phyloP scores from a whole-genome alignment of 1,140 invertebrate species.

The Brachystomella parvula region DNA sequence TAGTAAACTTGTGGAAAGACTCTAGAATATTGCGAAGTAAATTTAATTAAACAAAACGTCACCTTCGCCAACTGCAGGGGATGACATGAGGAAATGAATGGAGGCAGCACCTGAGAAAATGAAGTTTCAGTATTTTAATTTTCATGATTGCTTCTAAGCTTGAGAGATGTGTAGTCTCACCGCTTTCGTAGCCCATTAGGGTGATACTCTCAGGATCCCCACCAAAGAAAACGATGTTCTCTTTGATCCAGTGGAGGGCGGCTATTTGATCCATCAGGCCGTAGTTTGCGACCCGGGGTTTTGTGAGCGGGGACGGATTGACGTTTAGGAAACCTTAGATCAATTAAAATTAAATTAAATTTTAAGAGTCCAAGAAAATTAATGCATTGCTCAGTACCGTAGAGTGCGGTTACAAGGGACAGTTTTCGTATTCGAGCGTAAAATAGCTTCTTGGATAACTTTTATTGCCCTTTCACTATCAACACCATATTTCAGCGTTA shows the following conservation, averaged over 20 bases:
- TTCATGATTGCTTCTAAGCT: background rate
- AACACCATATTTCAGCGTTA: too few relatives aligned
- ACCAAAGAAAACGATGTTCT: conserved; percentile 83
- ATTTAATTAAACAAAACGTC: conserved; percentile 2
- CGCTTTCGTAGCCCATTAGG: conserved; percentile 76
- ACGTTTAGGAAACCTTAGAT: conserved; percentile 6
- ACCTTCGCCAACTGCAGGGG: conserved; percentile 51
- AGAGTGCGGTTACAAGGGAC: too few relatives aligned
- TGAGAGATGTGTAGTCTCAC: conserved; percentile 41
- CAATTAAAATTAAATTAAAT: too few relatives aligned
- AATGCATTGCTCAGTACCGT: too few relatives aligned
- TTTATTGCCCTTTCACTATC: too few relatives aligned
- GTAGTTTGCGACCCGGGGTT: conserved; percentile 61
- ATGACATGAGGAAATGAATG: conserved; percentile 90
- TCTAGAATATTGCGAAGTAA: background rate
- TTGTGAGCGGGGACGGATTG: conserved; percentile 24
- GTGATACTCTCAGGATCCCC: conserved; percentile 84
- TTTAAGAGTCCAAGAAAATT: too few relatives aligned
- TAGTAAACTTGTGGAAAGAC: background rate
- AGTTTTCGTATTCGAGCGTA: too few relatives aligned
- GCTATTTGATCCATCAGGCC: conserved; percentile 92
- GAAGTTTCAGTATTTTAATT: conserved; percentile 52
- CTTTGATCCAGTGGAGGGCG: conserved; percentile 84
- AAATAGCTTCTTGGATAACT: too few relatives aligned
- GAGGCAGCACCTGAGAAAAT: conserved; percentile 70